A percentile compares a stretch with the other conserved stretches of the same genome.
These are phyloP conservation scores for Sphaeramia orbicularis DNA, from an alignment of 2,797 vertebrate genomes.

Conservation along the genomic window DNA sequence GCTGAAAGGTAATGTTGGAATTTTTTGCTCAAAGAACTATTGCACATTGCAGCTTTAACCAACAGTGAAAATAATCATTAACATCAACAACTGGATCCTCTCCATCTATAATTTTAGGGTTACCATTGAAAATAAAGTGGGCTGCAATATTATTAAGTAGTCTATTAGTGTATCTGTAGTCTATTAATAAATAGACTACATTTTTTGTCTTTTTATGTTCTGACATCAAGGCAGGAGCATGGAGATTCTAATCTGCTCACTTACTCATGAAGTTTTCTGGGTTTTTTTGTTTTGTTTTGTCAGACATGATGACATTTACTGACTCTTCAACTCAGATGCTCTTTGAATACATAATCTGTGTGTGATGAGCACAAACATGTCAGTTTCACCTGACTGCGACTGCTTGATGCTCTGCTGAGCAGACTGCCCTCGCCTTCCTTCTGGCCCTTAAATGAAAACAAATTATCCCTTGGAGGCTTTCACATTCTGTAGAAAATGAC, in stretches of 20 bases:
- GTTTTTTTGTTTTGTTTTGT: slow-evolving; percentile 5
- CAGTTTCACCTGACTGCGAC: slow-evolving; percentile 62
- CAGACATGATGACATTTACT: slow-evolving; percentile 2
- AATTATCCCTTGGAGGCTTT: slow-evolving; percentile 57
- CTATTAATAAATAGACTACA: no score
- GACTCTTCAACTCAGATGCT: slow-evolving; percentile 20
- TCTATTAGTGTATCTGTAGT: no score
- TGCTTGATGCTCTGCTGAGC: slow-evolving; percentile 54
- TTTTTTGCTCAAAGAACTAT: no score
- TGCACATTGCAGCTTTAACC: no score
- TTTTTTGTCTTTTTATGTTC: slow-evolving; percentile 4
- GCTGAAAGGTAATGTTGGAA: no score
- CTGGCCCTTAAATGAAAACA: slow-evolving; percentile 66
- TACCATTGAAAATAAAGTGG: not conserved
- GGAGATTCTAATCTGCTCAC: slow-evolving; percentile 2
- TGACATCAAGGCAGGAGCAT: not conserved
- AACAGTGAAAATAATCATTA: no score
- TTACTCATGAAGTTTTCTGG: not conserved
- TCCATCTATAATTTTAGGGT: no score
- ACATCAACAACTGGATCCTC: no score
- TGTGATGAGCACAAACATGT: slow-evolving; percentile 51
- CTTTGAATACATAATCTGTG: not conserved
- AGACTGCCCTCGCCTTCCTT: slow-evolving; percentile 48
- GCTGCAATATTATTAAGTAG: slow-evolving; percentile 2
- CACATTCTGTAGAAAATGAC: slow-evolving; percentile 57